Conservation (phyloP, 1,140 invertebrate species). For the Conus betulinus region DNA sequence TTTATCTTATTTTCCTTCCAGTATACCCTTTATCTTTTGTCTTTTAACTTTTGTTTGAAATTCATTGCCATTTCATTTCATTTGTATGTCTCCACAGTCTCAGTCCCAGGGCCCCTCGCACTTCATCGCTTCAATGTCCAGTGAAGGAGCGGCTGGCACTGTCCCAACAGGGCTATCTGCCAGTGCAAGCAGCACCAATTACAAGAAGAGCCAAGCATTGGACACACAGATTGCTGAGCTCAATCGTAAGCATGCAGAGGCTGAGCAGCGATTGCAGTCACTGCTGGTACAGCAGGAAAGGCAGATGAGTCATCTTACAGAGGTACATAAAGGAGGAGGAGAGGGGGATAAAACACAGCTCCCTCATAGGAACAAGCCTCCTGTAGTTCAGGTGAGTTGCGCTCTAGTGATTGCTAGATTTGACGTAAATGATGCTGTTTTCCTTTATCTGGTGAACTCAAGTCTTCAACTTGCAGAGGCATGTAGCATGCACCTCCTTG, state of each 20-base stretch:
- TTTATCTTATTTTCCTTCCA: no score
- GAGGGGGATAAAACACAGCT: neutral
- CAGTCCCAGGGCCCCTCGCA: neutral
- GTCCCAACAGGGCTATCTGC: neutral
- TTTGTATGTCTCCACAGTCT: neutral
- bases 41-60: neutral
- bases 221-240: slow-evolving; percentile 63
- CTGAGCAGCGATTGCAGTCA: slow-evolving; percentile 58
- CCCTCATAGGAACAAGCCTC: neutral
- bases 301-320: slow-evolving; percentile 49
- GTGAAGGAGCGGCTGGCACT: neutral
- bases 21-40: neutral
- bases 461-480: no score
- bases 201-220: slow-evolving; percentile 35
- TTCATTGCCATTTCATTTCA: neutral
- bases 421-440: no score
- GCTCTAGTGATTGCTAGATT: no score
- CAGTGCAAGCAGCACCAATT: neutral
- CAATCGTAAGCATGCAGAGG: slow-evolving; percentile 67
- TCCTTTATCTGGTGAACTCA: no score
- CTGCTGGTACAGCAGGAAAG: slow-evolving; percentile 54
- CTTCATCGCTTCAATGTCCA: neutral
- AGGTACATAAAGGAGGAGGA: slow-evolving; percentile 3
- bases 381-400: neutral
- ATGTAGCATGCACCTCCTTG: no score